A percentile compares a stretch with the other conserved stretches of the same genome.
phyloP scores from a whole-genome alignment of 2,113 vertebrate genomes.

The Cercocebus atys region DNA sequence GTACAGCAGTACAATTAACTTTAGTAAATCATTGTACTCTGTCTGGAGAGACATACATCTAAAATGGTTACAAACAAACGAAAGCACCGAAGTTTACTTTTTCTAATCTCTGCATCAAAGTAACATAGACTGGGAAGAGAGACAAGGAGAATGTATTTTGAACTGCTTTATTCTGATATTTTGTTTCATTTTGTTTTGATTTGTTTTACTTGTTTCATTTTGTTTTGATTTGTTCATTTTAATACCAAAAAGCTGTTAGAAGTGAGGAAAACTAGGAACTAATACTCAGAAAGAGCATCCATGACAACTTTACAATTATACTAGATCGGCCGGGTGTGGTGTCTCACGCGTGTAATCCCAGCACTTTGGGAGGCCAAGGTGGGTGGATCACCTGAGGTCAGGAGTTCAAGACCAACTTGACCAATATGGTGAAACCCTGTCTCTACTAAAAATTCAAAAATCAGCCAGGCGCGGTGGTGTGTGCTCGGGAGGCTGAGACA shows the following conservation, averaged over 20 bases:
- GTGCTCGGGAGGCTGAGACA: too few relatives aligned
- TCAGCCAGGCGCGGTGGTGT: too few relatives aligned
- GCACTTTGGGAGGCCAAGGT: too few relatives aligned
- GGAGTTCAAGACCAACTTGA: too few relatives aligned
- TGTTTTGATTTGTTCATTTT: neutral
- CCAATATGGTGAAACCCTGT: too few relatives aligned
- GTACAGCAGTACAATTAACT: neutral
- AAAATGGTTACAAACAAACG: neutral
- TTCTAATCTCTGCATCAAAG: neutral
- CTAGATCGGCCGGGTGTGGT: too few relatives aligned
- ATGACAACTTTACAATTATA: neutral
- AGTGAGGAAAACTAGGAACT: neutral
- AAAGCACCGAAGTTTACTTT: neutral
- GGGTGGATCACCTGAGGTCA: too few relatives aligned
- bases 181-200: neutral
- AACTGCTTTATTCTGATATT: neutral
- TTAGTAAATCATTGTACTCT: neutral
- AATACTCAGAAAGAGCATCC: neutral
- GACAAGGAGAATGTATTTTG: neutral
- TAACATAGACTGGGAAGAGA: neutral
- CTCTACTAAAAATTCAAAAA: too few relatives aligned
- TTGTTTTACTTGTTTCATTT: neutral
- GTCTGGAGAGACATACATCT: neutral
- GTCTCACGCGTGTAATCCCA: too few relatives aligned
- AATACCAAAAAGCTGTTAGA: neutral